These are phyloP conservation scores for Philopedon plagiatum DNA, from an alignment of 2,888 invertebrate species.

Conservation along the genomic window DNA sequence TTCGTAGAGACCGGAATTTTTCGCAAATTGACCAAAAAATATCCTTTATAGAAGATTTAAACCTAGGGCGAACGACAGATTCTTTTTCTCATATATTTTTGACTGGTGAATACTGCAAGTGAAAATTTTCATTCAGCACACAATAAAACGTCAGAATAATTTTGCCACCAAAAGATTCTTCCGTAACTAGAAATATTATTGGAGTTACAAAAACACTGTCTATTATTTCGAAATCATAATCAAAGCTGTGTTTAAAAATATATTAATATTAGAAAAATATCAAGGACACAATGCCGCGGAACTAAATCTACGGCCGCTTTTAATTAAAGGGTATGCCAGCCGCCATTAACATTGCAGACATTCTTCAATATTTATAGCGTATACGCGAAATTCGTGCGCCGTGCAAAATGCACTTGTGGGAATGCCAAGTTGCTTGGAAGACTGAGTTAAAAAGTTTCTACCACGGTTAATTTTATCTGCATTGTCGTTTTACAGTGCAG, in stretches of 20 bases:
- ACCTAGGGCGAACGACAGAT: too few species aligned
- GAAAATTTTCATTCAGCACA: too few species aligned
- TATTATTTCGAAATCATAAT: too few species aligned
- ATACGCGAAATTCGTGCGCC: constrained; percentile 51
- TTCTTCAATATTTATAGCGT: constrained; percentile 55
- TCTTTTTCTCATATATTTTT: too few species aligned
- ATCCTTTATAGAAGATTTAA: not conserved
- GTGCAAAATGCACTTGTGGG: constrained; percentile 42
- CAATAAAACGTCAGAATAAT: too few species aligned
- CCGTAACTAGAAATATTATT: too few species aligned
- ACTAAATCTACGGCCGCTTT: constrained; percentile 21
- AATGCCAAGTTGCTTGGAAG: constrained; percentile 32
- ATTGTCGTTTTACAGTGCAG: constrained; percentile 2
- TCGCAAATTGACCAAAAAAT: constrained; percentile 19
- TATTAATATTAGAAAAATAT: not conserved
- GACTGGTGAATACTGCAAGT: too few species aligned
- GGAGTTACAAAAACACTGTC: too few species aligned
- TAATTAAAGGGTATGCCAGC: constrained; percentile 5
- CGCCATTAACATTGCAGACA: constrained; percentile 59
- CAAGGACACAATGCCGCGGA: not conserved
- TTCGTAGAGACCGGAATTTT: constrained; percentile 27
- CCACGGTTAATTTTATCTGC: constrained; percentile 11
- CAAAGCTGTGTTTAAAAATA: too few species aligned
- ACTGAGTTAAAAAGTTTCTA: constrained; percentile 8
- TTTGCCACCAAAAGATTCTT: too few species aligned